Evolutionary conservation across 2,797 vertebrate genomes (phyloP), one percentile per base, ranked within the genome.

Genomic region (Clarias laeviceps): DNA sequence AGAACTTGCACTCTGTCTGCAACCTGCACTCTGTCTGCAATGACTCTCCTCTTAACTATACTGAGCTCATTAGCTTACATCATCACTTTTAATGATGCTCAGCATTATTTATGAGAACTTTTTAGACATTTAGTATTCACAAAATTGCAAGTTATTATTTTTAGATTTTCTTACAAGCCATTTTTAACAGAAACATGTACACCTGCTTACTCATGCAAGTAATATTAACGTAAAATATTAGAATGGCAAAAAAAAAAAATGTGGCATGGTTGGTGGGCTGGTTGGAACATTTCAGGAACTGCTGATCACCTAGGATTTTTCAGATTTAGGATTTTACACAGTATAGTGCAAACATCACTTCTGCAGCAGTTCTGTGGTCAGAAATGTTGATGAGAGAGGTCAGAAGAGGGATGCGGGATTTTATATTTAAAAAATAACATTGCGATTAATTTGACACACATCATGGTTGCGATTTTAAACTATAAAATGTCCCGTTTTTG

Each of bases 31-130:
- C 54, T 57, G n/a, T 8, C 27, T 76, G 56, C 12, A 78, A 32
- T 29, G 50, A 32, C 73, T 76, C 73, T 57, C 56, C 74, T 61
- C 29, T 78, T n/a, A 61, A 14, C 76, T 37, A 37, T 61, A 61
- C 20, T 62, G 32, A 78, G 57, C 15, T n/a, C 20, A 34, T 59
- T 59, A 61, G 76, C 76, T 78, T 37, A 37, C 22, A 78, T 78
- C 76, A 78, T 78, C 57, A 78, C 29, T 61, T 61, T 61, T 37
- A 61, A 34, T 61, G 76, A 62, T 78, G 20, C 56, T 78, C 56
- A 37, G 76, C 11, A 14, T 54, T 78, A 62, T 4, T 78, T 61
- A 59, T 24, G 22, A 61, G 32, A 78, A 15, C 57, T 61, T 11
- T 0, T 27, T 40, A 32, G 45, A 29, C 0, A n/a, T 74, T 74